Percentiles rank a stretch among this genome's conserved stretches.
phyloP scores from a whole-genome alignment of 2,888 invertebrate species.

The Protula sp. region DNA sequence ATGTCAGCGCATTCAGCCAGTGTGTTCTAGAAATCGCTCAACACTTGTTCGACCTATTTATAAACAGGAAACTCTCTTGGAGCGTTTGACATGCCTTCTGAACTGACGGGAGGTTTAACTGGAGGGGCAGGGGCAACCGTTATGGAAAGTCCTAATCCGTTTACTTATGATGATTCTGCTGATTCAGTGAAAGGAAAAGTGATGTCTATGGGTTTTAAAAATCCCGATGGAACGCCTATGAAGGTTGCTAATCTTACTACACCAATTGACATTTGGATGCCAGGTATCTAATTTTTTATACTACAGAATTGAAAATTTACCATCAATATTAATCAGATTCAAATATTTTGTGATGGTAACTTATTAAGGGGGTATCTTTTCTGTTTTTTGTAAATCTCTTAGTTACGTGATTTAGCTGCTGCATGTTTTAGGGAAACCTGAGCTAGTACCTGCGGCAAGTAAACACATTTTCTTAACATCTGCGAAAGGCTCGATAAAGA shows the following conservation, averaged over 20 bases:
- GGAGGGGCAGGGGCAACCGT: constrained; percentile 4
- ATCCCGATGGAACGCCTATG: constrained; percentile 27
- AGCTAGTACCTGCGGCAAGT: constrained; percentile 8
- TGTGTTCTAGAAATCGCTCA: too few species aligned
- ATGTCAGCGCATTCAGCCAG: too few species aligned
- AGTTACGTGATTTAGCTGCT: too few species aligned
- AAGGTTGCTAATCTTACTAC: constrained; percentile 27
- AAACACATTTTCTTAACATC: constrained; percentile 9
- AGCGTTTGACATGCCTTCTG: neutral
- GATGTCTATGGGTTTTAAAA: constrained; percentile 20
- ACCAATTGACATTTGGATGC: constrained; percentile 32
- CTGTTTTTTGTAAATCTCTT: too few species aligned
- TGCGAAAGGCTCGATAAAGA: constrained; percentile 2
- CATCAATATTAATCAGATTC: neutral
- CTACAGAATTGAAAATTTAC: neutral
- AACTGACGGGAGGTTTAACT: neutral
- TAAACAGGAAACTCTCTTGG: neutral
- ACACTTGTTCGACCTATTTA: too few species aligned
- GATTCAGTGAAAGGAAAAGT: constrained; percentile 18
- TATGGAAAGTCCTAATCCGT: constrained; percentile 20
- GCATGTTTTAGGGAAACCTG: constrained; percentile 7
- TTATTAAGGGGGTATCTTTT: too few species aligned
- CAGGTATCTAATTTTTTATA: constrained; percentile 13
- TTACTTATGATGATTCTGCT: constrained; percentile 21
- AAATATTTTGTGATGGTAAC: too few species aligned